phyloP scores from a whole-genome alignment of 2,888 invertebrate species.

The Unio delphinus region DNA sequence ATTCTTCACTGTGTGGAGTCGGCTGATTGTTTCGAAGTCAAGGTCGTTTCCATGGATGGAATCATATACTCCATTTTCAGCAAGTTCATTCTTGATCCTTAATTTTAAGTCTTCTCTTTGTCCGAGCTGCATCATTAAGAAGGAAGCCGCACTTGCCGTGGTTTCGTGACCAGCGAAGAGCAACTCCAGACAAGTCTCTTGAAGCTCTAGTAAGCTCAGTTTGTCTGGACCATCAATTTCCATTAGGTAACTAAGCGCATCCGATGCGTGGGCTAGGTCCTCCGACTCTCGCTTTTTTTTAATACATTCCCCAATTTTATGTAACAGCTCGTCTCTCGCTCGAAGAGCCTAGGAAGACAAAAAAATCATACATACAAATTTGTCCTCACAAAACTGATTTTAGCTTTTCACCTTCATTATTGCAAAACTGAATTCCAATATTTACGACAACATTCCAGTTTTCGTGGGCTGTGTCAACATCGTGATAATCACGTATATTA shows the following conservation, averaged over 20 bases:
- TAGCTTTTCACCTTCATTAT: too few species aligned
- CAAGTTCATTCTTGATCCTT: slow-evolving; percentile 51
- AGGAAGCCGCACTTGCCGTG: slow-evolving; percentile 57
- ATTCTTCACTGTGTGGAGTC: slow-evolving; percentile 49
- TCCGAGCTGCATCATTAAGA: slow-evolving; percentile 45
- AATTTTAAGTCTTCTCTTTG: slow-evolving; percentile 30
- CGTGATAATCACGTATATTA: too few species aligned
- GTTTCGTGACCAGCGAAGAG: slow-evolving; percentile 66
- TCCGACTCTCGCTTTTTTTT: slow-evolving; percentile 20
- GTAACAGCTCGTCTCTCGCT: slow-evolving; percentile 48
- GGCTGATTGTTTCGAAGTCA: slow-evolving; percentile 40
- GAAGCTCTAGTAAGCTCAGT: slow-evolving; percentile 43
- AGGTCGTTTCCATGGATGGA: slow-evolving; percentile 25
- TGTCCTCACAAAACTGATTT: too few species aligned
- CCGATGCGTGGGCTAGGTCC: slow-evolving; percentile 7
- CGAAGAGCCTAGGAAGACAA: slow-evolving; percentile 47
- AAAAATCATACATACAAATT: too few species aligned
- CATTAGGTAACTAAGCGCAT: slow-evolving; percentile 54
- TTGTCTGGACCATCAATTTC: slow-evolving; percentile 32
- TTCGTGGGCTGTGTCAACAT: too few species aligned
- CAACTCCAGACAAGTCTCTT: slow-evolving; percentile 62
- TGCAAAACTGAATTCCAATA: too few species aligned
- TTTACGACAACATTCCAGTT: too few species aligned
- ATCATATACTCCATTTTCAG: slow-evolving; percentile 36
- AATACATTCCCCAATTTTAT: slow-evolving; percentile 48